Percentiles rank a stretch among this genome's conserved stretches.
phyloP scores from a whole-genome alignment of 2,797 vertebrate species.

The Hypotaenidia philippensis region DNA sequence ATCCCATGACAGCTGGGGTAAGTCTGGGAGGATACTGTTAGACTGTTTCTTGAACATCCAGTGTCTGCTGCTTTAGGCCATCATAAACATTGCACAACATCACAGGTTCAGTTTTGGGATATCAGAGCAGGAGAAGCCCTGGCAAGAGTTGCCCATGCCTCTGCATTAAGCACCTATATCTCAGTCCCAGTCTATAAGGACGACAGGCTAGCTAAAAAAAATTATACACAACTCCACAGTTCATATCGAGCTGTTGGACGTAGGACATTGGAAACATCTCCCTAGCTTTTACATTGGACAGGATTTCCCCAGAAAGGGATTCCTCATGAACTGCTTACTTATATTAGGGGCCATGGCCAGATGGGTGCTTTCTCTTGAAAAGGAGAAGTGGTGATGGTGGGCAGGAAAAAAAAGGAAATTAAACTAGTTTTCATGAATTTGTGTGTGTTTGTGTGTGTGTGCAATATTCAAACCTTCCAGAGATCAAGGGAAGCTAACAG shows the following conservation, averaged over 20 bases:
- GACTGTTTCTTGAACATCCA: background rate
- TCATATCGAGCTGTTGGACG: background rate
- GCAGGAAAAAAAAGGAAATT: background rate
- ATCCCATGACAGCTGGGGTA: background rate
- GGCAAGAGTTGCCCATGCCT: background rate
- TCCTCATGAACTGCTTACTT: background rate
- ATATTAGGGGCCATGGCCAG: background rate
- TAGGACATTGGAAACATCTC: background rate
- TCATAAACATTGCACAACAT: accelerated
- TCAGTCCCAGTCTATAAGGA: background rate
- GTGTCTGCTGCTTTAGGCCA: background rate
- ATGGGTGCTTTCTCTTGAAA: background rate
- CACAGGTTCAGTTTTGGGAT: background rate
- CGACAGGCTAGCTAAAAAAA: background rate
- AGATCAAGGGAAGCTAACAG: background rate
- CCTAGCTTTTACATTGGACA: background rate
- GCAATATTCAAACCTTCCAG: background rate
- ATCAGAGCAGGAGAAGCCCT: accelerated
- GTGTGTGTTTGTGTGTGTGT: too few relatives aligned
- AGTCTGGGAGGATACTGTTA: background rate
- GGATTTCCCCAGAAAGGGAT: background rate
- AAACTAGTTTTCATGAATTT: background rate
- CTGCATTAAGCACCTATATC: background rate
- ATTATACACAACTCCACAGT: background rate
- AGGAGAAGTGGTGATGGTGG: background rate